A percentile compares a stretch with the other conserved stretches of the same genome.
Evolutionary conservation across 1,140 invertebrate genomes (phyloP).

Genomic region (Heliconius congener): DNA sequence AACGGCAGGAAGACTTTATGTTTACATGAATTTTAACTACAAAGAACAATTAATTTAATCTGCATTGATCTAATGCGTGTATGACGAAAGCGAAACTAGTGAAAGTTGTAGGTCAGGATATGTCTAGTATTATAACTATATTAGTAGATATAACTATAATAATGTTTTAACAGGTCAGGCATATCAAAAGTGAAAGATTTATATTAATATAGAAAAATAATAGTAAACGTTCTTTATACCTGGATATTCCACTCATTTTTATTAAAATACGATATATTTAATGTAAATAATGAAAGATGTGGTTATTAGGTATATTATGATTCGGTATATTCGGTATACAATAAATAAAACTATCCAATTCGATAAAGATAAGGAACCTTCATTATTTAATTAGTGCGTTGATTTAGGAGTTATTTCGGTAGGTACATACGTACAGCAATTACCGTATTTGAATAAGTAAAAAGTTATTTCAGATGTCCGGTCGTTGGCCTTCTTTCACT

Average conservation of each 20-base stretch:
- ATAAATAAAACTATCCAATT: no score
- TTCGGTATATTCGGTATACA: no score
- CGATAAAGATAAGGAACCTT: neutral
- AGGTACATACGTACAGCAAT: neutral
- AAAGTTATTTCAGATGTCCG: neutral
- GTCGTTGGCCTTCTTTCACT: neutral
- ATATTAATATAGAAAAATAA: neutral
- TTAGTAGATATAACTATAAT: neutral
- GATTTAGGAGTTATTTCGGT: neutral
- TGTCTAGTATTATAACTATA: neutral
- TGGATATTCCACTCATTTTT: neutral
- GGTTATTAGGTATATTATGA: no score
- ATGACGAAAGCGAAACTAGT: conserved; percentile 22
- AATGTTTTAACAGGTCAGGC: neutral
- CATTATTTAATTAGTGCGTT: neutral
- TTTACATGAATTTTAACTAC: conserved; percentile 11
- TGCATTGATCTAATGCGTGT: conserved; percentile 16
- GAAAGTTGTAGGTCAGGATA: conserved; percentile 14
- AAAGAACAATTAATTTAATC: conserved; percentile 23
- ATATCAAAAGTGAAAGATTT: neutral
- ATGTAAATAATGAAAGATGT: neutral
- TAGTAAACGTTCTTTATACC: neutral
- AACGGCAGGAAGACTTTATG: neutral
- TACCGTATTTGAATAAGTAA: no score
- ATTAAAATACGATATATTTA: neutral